A percentile compares a stretch with the other conserved stretches of the same genome.
phyloP scores from a whole-genome alignment of 2,888 invertebrate genomes.

The Priocnemis perturbator region DNA sequence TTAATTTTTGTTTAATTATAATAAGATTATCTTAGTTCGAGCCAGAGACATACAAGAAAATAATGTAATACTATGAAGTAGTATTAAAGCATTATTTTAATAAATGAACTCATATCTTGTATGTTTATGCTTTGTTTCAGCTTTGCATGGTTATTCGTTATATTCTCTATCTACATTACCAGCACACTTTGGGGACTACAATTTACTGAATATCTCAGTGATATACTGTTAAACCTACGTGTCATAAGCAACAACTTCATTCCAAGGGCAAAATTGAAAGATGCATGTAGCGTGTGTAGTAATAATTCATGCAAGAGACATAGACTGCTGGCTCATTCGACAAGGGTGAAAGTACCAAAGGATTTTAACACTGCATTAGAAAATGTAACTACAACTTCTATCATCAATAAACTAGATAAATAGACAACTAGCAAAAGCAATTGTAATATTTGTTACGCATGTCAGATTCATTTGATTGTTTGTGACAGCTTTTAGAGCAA shows the following conservation, averaged over 20 bases:
- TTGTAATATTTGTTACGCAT: neutral
- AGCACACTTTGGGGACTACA: conserved; percentile 63
- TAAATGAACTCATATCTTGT: too few species aligned
- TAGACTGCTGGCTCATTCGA: conserved; percentile 57
- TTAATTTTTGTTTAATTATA: too few species aligned
- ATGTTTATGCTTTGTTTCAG: conserved; percentile 51
- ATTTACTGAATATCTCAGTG: conserved; percentile 51
- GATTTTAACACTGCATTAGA: conserved; percentile 86
- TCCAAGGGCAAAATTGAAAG: conserved; percentile 29
- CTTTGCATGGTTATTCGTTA: conserved; percentile 56
- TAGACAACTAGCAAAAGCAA: neutral
- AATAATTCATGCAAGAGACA: conserved; percentile 68
- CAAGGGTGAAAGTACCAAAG: conserved; percentile 77
- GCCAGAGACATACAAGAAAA: too few species aligned
- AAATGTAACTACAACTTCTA: conserved; percentile 78
- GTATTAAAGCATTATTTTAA: too few species aligned
- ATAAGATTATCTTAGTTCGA: too few species aligned
- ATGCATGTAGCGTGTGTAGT: conserved; percentile 66
- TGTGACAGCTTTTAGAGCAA: conserved; percentile 65
- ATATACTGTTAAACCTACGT: conserved; percentile 42
- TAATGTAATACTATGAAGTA: too few species aligned
- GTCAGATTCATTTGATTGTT: too few species aligned
- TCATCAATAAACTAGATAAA: neutral
- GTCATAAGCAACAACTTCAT: conserved; percentile 43
- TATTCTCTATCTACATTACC: conserved; percentile 54